Conservation (phyloP, 1,140 invertebrate genomes). For the Helicoverpa zea region DNA sequence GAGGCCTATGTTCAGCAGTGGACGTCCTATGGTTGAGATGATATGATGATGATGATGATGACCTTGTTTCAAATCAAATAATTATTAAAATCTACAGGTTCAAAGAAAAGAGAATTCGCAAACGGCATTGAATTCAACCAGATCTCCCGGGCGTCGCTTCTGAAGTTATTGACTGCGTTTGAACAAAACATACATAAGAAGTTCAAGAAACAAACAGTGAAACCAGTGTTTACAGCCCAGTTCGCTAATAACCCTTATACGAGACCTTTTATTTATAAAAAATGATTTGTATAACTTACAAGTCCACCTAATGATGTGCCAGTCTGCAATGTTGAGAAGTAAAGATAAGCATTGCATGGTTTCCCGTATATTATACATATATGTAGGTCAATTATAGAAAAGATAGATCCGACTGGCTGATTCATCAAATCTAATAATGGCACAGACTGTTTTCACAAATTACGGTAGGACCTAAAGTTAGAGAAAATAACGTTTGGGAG, state of each 20-base stretch:
- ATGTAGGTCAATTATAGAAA: no score
- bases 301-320: neutral
- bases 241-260: slow-evolving; percentile 75
- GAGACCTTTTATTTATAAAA: slow-evolving; percentile 54
- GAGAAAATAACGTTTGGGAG: no score
- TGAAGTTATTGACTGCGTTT: slow-evolving; percentile 66
- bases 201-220: slow-evolving; percentile 43
- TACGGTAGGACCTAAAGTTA: no score
- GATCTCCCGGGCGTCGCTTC: slow-evolving; percentile 82
- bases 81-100: slow-evolving; percentile 43
- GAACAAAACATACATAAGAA: slow-evolving; percentile 59
- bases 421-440: no score
- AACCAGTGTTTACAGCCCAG: slow-evolving; percentile 63
- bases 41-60: no score
- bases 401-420: no score
- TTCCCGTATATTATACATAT: no score
- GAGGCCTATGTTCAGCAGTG: no score
- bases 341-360: no score
- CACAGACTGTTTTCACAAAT: no score
- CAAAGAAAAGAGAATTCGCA: slow-evolving; percentile 40
- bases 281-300: slow-evolving; percentile 9
- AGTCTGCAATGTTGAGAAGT: neutral
- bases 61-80: neutral
- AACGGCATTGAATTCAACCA: slow-evolving; percentile 86
- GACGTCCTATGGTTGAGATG: no score